Conservation (phyloP, 2,113 vertebrate species). For the Balaenoptera acutorostrata region DNA sequence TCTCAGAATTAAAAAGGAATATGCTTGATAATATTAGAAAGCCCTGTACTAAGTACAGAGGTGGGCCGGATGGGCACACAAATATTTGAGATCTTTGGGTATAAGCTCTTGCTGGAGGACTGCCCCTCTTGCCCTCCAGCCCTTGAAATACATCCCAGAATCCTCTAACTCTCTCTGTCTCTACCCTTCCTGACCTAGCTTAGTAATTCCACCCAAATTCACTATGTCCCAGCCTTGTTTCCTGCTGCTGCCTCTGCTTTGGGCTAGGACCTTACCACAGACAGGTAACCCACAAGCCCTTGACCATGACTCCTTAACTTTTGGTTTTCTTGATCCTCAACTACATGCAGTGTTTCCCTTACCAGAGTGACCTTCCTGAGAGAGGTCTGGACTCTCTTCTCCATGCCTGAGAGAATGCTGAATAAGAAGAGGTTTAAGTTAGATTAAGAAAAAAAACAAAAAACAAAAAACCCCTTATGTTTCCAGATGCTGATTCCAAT, state of each 20-base stretch:
- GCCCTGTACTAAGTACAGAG: not conserved
- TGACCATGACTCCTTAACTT: not conserved
- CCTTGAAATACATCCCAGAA: not conserved
- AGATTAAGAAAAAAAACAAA: not conserved
- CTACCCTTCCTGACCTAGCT: not conserved
- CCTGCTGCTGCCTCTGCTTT: not conserved
- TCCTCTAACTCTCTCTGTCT: not conserved
- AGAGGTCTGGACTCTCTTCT: not conserved
- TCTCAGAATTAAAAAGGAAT: not conserved
- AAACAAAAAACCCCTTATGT: not conserved
- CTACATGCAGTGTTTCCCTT: not conserved
- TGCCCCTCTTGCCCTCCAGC: accelerated
- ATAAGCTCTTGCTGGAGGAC: not conserved
- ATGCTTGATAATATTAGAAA: not conserved
- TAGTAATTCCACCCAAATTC: not conserved
- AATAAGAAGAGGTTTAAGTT: not conserved
- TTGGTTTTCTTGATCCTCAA: not conserved
- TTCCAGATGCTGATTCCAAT: not conserved
- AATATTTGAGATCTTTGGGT: not conserved
- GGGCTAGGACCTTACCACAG: too few species aligned
- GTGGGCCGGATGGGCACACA: not conserved
- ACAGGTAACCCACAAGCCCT: not conserved
- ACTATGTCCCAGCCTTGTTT: not conserved
- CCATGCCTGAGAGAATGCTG: not conserved
- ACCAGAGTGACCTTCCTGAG: not conserved